A percentile compares a stretch with the other conserved stretches of the same genome.
These are phyloP conservation scores for Euleptes europaea DNA, from an alignment of 2,113 vertebrate species.

Conservation along the genomic window DNA sequence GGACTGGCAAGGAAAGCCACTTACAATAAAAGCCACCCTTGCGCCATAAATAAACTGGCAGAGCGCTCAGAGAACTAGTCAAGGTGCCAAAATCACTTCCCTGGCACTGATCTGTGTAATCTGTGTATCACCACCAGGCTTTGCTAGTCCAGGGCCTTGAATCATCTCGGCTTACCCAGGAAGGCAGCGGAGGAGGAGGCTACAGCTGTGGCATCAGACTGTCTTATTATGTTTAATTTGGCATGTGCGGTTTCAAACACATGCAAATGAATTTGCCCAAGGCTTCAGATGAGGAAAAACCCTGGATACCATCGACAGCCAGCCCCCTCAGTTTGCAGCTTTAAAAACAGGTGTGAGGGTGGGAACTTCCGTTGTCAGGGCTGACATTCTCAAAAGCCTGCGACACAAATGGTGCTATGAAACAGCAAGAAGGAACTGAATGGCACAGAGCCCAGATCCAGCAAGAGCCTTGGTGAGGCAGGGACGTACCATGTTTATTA, in stretches of 20 bases:
- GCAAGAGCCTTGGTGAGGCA: constrained; percentile 40
- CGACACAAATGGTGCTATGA: constrained; percentile 61
- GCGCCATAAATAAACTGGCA: constrained; percentile 70
- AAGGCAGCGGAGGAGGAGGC: constrained; percentile 73
- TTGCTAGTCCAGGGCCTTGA: constrained; percentile 71
- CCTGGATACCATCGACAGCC: constrained; percentile 72
- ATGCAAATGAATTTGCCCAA: constrained; percentile 77
- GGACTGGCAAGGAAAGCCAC: constrained; percentile 61
- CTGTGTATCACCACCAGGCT: constrained; percentile 66
- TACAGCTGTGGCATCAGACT: constrained; percentile 78
- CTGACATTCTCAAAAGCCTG: constrained; percentile 53
- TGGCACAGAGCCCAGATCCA: constrained; percentile 30
- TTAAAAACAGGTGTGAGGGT: constrained; percentile 78
- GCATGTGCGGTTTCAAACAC: constrained; percentile 78
- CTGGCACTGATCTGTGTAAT: constrained; percentile 68
- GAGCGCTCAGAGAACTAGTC: constrained; percentile 30
- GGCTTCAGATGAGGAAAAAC: constrained; percentile 72
- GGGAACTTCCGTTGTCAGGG: constrained; percentile 67
- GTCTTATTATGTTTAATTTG: constrained; percentile 81
- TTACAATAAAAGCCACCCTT: constrained; percentile 58
- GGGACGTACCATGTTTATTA: constrained; percentile 18
- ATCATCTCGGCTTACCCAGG: constrained; percentile 73
- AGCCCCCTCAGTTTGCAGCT: constrained; percentile 71
- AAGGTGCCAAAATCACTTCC: constrained; percentile 69
- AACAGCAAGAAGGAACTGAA: constrained; percentile 39